These are phyloP conservation scores for Heteromurus nitidus DNA, from an alignment of 2,888 invertebrate species.

Conservation along the genomic window DNA sequence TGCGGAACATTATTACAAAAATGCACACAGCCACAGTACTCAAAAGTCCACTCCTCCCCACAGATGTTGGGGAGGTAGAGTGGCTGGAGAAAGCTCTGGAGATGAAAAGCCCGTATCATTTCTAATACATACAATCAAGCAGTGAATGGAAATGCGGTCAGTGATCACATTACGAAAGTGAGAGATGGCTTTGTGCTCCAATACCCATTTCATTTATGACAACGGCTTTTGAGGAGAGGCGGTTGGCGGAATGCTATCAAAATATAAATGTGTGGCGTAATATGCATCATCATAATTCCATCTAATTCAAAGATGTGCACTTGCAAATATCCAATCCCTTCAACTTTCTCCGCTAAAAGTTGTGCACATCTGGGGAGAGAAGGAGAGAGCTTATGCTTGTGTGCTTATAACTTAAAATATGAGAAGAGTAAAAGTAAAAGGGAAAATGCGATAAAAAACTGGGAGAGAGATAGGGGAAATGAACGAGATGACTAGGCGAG, in stretches of 20 bases:
- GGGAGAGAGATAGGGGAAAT: too few species aligned
- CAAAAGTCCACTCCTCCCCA: too few species aligned
- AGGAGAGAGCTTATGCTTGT: too few species aligned
- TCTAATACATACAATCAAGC: background rate
- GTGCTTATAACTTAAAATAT: too few species aligned
- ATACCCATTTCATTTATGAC: background rate
- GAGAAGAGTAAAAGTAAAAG: too few species aligned
- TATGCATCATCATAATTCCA: background rate
- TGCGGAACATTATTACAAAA: background rate
- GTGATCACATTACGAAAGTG: background rate
- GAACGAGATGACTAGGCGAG: too few species aligned
- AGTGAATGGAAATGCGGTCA: constrained; percentile 2
- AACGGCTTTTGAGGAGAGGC: background rate
- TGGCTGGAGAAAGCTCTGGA: background rate
- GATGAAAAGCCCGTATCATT: background rate
- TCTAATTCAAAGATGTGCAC: background rate
- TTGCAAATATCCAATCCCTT: background rate
- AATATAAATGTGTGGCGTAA: background rate
- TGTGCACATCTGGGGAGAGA: too few species aligned
- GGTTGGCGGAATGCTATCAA: background rate
- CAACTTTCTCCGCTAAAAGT: too few species aligned
- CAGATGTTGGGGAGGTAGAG: too few species aligned
- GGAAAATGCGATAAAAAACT: too few species aligned
- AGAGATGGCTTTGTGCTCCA: background rate
- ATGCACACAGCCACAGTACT: background rate